These are phyloP conservation scores for Endotricha flammealis DNA, from an alignment of 2,888 invertebrate species.

Conservation along the genomic window DNA sequence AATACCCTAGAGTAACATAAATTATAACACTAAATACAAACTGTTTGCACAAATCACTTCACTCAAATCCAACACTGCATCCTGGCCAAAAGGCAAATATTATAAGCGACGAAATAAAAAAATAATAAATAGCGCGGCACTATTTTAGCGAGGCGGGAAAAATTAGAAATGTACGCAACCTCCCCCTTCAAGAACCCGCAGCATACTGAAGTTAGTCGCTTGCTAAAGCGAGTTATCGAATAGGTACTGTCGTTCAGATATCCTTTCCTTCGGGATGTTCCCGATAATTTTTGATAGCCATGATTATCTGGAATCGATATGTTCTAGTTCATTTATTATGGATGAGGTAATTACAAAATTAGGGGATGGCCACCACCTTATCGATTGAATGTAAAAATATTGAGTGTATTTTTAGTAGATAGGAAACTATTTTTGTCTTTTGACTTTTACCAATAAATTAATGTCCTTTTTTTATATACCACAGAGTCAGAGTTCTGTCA, in stretches of 20 bases:
- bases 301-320: background rate
- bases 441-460: too few species aligned
- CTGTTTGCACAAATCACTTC: background rate
- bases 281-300: background rate
- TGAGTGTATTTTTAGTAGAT: background rate
- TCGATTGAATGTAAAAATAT: background rate
- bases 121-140: conserved; percentile 4
- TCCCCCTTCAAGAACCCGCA: conserved; percentile 1
- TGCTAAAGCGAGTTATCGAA: background rate
- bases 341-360: background rate
- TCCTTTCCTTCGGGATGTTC: background rate
- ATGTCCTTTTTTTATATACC: too few species aligned
- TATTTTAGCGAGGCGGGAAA: conserved; percentile 7
- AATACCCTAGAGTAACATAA: background rate
- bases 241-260: background rate
- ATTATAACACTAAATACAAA: background rate
- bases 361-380: background rate
- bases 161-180: conserved; percentile 3
- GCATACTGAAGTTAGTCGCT: conserved; percentile 2
- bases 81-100: conserved; percentile 1
- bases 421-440: too few species aligned
- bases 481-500: too few species aligned
- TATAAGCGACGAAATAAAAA: conserved; percentile 7
- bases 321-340: background rate
- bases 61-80: conserved; percentile 5